These are phyloP conservation scores for Timandra comae DNA, from an alignment of 2,888 invertebrate species.

Conservation along the genomic window DNA sequence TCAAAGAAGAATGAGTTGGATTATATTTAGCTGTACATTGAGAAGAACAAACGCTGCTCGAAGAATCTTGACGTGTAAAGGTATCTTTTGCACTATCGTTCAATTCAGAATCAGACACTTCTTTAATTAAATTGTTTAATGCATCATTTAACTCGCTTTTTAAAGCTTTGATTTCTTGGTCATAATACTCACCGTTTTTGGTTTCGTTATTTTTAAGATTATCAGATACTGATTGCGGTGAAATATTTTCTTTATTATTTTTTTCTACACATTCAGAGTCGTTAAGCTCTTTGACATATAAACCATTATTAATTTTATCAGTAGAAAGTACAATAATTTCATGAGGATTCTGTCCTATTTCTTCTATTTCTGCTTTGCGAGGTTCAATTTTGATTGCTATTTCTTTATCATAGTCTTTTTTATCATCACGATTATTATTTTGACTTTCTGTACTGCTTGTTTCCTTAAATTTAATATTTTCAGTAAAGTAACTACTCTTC, in stretches of 20 bases:
- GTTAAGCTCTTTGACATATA: slow-evolving; percentile 55
- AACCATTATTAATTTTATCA: slow-evolving; percentile 55
- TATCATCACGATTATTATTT: slow-evolving; percentile 11
- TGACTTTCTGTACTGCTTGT: slow-evolving; percentile 3
- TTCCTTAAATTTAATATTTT: slow-evolving; percentile 10
- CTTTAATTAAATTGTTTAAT: slow-evolving; percentile 64
- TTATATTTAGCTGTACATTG: slow-evolving; percentile 84
- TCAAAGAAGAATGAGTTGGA: slow-evolving; percentile 76
- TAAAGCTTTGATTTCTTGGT: slow-evolving; percentile 60
- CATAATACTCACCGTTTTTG: slow-evolving; percentile 25
- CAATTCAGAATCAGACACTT: slow-evolving; percentile 57
- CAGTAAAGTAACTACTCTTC: slow-evolving; percentile 44
- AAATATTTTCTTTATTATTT: slow-evolving; percentile 12
- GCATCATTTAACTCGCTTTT: slow-evolving; percentile 69
- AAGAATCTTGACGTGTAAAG: slow-evolving; percentile 75
- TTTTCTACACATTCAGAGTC: slow-evolving; percentile 9
- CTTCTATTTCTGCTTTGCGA: slow-evolving; percentile 5
- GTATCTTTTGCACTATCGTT: slow-evolving; percentile 41
- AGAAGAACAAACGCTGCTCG: slow-evolving; percentile 79
- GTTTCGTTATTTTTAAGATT: not conserved
- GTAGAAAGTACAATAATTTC: slow-evolving; percentile 62
- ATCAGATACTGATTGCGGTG: not conserved
- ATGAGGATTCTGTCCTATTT: slow-evolving; percentile 27
- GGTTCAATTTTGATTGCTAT: slow-evolving; percentile 1
- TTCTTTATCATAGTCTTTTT: slow-evolving; percentile 13